These are phyloP conservation scores for Automeris io DNA, from an alignment of 2,888 invertebrate genomes.

Conservation along the genomic window DNA sequence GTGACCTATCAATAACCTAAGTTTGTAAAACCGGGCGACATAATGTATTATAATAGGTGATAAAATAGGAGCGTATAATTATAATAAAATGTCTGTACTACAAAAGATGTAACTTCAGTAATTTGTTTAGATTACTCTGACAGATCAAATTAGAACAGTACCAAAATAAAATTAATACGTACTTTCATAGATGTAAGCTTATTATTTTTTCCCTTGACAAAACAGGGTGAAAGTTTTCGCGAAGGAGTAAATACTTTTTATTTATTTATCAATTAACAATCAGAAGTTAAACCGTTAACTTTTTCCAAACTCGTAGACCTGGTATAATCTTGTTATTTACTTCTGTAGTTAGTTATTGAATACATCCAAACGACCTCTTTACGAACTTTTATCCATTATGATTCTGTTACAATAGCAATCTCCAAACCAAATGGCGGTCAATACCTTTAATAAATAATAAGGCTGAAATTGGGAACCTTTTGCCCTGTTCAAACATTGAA, in stretches of 20 bases:
- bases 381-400: slow-evolving; percentile 28
- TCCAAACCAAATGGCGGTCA: slow-evolving; percentile 27
- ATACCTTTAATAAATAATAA: slow-evolving; percentile 34
- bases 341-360: slow-evolving; percentile 21
- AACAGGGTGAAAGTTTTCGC: not conserved
- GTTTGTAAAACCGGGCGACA: too few species aligned
- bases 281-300: slow-evolving; percentile 1
- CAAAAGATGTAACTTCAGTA: too few species aligned
- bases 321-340: slow-evolving; percentile 7
- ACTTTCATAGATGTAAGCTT: too few species aligned
- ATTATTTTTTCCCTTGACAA: not conserved
- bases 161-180: too few species aligned
- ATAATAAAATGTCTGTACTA: too few species aligned
- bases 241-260: not conserved
- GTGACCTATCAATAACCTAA: too few species aligned
- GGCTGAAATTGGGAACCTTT: slow-evolving; percentile 25
- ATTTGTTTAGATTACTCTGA: too few species aligned
- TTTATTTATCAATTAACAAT: slow-evolving; percentile 1
- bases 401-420: slow-evolving; percentile 32
- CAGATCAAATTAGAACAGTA: too few species aligned
- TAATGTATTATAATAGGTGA: too few species aligned
- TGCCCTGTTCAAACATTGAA: slow-evolving; percentile 26
- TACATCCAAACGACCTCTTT: slow-evolving; percentile 19
- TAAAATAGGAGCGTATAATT: too few species aligned
- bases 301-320: slow-evolving; percentile 3